phyloP scores from a whole-genome alignment of 2,797 vertebrate species.

The Propithecus deckenii region DNA sequence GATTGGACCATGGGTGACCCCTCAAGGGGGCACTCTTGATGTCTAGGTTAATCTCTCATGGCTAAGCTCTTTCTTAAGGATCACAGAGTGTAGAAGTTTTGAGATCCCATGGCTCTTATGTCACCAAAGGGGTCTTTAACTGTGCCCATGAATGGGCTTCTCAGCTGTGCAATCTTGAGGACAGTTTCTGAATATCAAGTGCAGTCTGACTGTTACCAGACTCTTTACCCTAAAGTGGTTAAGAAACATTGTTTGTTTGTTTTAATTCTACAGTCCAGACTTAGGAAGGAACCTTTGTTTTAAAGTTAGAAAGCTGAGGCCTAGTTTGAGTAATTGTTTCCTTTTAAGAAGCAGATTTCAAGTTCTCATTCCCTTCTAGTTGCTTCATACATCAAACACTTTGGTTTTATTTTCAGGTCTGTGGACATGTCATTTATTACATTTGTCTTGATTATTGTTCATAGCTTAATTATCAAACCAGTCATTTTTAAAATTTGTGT shows the following conservation, averaged over 20 bases:
- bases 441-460: not conserved
- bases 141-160: not conserved
- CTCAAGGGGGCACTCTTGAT: not conserved
- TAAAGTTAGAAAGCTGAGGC: not conserved
- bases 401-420: constrained; percentile 23
- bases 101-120: not conserved
- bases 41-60: not conserved
- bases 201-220: not conserved
- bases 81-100: not conserved
- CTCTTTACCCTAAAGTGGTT: not conserved
- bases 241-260: not conserved
- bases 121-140: not conserved
- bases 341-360: not conserved
- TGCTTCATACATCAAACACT: not conserved
- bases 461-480: not conserved
- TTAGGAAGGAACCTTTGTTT: not conserved
- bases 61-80: not conserved
- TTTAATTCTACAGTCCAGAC: not conserved
- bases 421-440: not conserved
- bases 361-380: not conserved
- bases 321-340: not conserved
- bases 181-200: not conserved
- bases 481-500: constrained; percentile 57
- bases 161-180: not conserved
- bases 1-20: not conserved